phyloP scores from a whole-genome alignment of 2,888 invertebrate species.

The Cephus nigrinus region DNA sequence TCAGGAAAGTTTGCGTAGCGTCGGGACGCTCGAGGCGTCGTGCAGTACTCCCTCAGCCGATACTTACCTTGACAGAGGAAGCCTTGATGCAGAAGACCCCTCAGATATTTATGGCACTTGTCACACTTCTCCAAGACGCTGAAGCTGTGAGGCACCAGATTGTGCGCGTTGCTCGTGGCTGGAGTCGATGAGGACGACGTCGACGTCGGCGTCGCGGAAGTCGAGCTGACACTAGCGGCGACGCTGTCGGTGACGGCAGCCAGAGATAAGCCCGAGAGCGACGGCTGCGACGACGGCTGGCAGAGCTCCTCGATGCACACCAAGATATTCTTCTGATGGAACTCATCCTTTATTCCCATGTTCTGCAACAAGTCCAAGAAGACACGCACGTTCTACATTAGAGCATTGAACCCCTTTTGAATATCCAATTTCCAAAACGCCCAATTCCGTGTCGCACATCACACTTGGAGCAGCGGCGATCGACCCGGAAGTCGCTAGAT shows the following conservation, averaged over 20 bases:
- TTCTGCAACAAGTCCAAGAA: conserved; percentile 67
- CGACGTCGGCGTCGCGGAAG: conserved; percentile 17
- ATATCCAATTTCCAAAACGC: not conserved
- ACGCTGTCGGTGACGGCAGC: not conserved
- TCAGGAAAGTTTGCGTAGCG: no score
- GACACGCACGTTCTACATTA: no score
- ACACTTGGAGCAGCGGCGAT: no score
- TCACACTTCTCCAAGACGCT: conserved; percentile 76
- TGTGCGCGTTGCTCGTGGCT: conserved; percentile 56
- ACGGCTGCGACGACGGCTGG: conserved; percentile 25
- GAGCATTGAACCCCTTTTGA: not conserved
- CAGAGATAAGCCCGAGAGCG: conserved; percentile 21
- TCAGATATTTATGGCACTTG: conserved; percentile 78
- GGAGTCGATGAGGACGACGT: conserved; percentile 44
- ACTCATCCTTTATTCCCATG: conserved; percentile 81
- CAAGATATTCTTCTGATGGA: conserved; percentile 77
- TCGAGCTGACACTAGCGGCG: not conserved
- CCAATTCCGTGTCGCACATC: no score
- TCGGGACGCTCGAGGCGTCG: no score
- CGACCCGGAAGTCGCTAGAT: no score
- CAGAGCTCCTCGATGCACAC: conserved; percentile 76
- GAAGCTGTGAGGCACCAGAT: conserved; percentile 75
- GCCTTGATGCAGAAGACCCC: conserved; percentile 78
- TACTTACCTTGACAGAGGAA: conserved; percentile 74
- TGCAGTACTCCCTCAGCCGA: not conserved